A percentile compares a stretch with the other conserved stretches of the same genome.
Evolutionary conservation across 1,140 invertebrate genomes (phyloP).

Genomic region (Caenorhabditis remanei): DNA sequence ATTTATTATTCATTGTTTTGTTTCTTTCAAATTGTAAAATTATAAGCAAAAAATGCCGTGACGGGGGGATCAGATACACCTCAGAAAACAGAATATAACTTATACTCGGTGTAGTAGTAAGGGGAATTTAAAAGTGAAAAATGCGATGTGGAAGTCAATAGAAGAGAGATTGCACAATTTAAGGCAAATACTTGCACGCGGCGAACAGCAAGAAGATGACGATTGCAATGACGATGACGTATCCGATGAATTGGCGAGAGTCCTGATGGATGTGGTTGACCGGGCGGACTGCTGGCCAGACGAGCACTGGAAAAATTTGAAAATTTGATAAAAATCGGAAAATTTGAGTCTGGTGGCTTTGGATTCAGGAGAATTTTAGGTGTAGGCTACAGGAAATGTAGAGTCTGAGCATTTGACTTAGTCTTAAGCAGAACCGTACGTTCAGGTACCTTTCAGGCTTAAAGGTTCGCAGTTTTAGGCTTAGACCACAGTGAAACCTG

Average conservation of each 20-base stretch:
- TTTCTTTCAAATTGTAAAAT: not conserved
- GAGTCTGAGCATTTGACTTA: no score
- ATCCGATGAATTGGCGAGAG: constrained; percentile 59
- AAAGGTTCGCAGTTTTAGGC: no score
- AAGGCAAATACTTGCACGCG: constrained; percentile 63
- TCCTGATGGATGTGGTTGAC: constrained; percentile 60
- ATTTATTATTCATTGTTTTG: constrained; percentile 16
- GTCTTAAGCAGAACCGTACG: no score
- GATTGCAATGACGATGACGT: constrained; percentile 61
- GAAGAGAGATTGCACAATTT: constrained; percentile 11
- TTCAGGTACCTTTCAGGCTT: no score
- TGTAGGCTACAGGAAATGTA: no score
- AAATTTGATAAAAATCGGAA: no score
- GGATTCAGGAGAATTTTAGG: no score
- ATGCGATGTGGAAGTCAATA: not conserved
- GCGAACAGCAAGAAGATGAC: constrained; percentile 64
- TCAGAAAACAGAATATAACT: not conserved
- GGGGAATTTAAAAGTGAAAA: constrained; percentile 12
- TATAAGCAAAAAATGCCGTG: no score
- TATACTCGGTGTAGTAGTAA: not conserved
- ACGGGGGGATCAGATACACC: not conserved
- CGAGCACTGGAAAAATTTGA: constrained; percentile 44
- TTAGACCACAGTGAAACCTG: no score
- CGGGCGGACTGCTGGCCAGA: constrained; percentile 62
- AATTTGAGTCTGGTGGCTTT: no score